Percentiles rank a stretch among this genome's conserved stretches.
These are phyloP conservation scores for Porites cylindrica DNA, from an alignment of 92 coral and sea anemone species.

Conservation along the genomic window DNA sequence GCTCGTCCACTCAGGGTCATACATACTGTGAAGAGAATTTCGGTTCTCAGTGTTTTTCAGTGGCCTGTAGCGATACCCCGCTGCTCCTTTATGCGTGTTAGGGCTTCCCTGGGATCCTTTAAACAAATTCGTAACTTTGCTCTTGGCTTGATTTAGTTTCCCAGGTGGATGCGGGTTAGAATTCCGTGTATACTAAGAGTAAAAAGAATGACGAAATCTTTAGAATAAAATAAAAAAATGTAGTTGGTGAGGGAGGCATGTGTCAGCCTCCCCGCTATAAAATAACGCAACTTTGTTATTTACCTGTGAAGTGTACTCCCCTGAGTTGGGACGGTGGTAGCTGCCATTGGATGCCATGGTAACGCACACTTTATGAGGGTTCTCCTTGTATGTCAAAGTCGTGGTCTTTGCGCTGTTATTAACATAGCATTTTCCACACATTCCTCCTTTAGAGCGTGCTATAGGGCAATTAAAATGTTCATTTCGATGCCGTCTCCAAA, in stretches of 20 bases:
- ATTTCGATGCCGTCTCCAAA: slow-evolving; percentile 43
- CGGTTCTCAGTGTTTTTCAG: slow-evolving; percentile 20
- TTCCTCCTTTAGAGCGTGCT: slow-evolving; percentile 13
- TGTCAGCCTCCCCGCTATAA: too few species aligned
- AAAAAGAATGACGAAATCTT: too few species aligned
- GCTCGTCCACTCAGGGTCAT: slow-evolving; percentile 57
- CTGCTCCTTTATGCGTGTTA: background rate
- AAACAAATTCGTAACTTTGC: slow-evolving; percentile 16
- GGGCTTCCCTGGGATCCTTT: slow-evolving; percentile 5
- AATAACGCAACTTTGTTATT: background rate
- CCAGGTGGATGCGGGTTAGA: background rate
- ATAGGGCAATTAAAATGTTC: slow-evolving; percentile 25
- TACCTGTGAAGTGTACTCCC: slow-evolving; percentile 12
- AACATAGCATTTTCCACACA: slow-evolving; percentile 29
- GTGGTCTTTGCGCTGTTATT: slow-evolving; percentile 2
- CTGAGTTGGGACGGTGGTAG: background rate
- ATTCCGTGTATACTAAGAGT: background rate
- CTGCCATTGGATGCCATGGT: slow-evolving; percentile 20
- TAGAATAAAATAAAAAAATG: too few species aligned
- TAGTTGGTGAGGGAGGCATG: too few species aligned
- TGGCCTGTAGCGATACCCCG: slow-evolving; percentile 28
- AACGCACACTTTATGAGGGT: slow-evolving; percentile 10
- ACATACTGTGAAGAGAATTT: slow-evolving; percentile 24
- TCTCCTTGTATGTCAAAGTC: background rate
- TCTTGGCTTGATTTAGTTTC: slow-evolving; percentile 24